phyloP scores from a whole-genome alignment of 2,888 invertebrate genomes.

The Falcaria lacertinaria region DNA sequence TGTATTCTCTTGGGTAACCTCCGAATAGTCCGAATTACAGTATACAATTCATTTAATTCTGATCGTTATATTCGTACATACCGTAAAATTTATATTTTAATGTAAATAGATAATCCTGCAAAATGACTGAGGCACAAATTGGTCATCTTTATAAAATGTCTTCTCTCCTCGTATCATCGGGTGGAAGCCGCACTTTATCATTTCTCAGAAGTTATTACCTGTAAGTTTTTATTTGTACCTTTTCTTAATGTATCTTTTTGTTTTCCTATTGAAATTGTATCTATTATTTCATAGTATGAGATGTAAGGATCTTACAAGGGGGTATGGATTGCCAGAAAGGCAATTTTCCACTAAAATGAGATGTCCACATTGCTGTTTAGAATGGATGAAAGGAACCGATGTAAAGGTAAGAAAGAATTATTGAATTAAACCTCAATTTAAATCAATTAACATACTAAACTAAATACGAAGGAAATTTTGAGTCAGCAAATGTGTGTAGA shows the following conservation, averaged over 20 bases:
- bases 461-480: no score
- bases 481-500: no score
- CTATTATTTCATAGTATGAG: constrained; percentile 42
- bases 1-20: no score
- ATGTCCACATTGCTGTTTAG: constrained; percentile 56
- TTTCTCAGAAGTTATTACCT: constrained; percentile 59
- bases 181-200: constrained; percentile 27
- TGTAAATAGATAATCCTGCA: constrained; percentile 9
- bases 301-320: constrained; percentile 49
- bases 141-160: constrained; percentile 52
- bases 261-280: not conserved
- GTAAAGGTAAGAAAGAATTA: constrained; percentile 37
- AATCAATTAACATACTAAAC: no score
- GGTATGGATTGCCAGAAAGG: constrained; percentile 51
- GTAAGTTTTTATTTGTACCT: constrained; percentile 32
- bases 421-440: no score
- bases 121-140: constrained; percentile 54
- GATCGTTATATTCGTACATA: no score
- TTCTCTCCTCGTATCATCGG: constrained; percentile 24
- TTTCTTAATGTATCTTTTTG: not conserved
- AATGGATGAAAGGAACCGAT: constrained; percentile 45
- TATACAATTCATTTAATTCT: no score
- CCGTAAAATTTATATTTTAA: not conserved
- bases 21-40: no score
- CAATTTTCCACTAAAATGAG: constrained; percentile 49